These are phyloP conservation scores for Tinamus major DNA, from an alignment of 2,797 vertebrate genomes.

Conservation along the genomic window DNA sequence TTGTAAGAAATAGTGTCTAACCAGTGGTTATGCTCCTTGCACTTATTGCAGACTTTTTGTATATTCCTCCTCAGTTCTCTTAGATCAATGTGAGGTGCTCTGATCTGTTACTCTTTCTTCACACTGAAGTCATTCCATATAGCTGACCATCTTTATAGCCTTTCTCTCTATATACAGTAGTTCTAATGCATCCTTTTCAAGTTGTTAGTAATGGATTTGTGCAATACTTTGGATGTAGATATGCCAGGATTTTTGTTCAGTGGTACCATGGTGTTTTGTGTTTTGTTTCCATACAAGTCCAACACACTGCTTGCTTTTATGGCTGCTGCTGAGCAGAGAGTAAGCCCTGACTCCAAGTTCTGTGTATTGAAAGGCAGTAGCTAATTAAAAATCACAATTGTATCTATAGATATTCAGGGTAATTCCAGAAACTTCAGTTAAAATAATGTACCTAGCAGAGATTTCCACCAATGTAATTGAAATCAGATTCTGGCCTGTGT, in stretches of 20 bases:
- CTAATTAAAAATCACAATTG: background rate
- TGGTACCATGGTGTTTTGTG: background rate
- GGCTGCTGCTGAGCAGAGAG: background rate
- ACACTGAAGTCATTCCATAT: background rate
- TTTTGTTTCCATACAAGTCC: background rate
- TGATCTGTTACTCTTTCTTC: background rate
- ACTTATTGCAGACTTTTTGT: background rate
- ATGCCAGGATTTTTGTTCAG: background rate
- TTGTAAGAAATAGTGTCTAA: background rate
- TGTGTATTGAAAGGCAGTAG: background rate
- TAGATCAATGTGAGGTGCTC: background rate
- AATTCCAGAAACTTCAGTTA: conserved; percentile 39
- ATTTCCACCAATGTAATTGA: conserved; percentile 10
- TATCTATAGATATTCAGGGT: background rate
- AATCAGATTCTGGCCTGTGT: conserved; percentile 14
- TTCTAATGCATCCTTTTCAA: background rate
- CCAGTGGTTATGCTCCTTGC: background rate
- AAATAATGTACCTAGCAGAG: background rate
- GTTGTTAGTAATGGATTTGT: background rate
- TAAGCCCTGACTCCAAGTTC: background rate
- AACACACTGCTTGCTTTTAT: conserved; percentile 1
- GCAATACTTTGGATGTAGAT: background rate
- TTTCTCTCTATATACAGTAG: background rate
- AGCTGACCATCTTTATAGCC: background rate
- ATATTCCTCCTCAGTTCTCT: background rate